Evolutionary conservation across 2,888 invertebrate species (phyloP), one percentile per base, ranked within the genome.

Genomic region (Molanna angustata): DNA sequence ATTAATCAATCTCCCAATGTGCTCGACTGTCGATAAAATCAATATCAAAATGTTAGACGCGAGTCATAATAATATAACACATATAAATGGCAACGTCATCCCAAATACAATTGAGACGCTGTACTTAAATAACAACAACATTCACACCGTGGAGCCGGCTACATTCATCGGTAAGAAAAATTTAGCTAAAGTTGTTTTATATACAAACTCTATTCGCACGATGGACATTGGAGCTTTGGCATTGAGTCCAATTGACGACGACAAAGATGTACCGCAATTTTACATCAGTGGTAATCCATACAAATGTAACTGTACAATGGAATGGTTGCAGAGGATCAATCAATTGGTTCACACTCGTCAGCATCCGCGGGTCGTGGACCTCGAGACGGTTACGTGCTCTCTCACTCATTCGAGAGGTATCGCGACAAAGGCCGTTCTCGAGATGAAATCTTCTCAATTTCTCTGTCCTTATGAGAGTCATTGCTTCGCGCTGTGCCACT

Each of bases 401-500:
- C 74, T 90, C 67, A 81, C 87, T 58, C 86, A 86, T 69, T 79
- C 78, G 61, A 73, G 78, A 57, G 78, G 78, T 57, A 83, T 86
- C 64, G 83, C 86, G 50, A 85, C 89, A 67, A 83, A 89, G 67
- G 80, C 84, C 55, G 74, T 88, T 62, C 76, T 85, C 64, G 84
- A 84, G 65, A 76, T 87, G 67, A 83, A 81, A 64, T 78, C 86
- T 56, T 84, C 86, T 59, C 86, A 90, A 70, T 90, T 90, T 74
- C 79, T 90, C 62, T 91, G 90, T 69, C 83, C 83, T 17, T 90
- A 90, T 69, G 84, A 85, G 64, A 83, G 85, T 51, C 88, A 90
- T 72, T 92, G 92, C 74, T 90, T 90, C 66, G 85, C 89, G n/a
- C 73, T 89, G 14, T 92, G 93, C 69, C 88, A 90, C 69, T 93